phyloP scores from a whole-genome alignment of 2,113 vertebrate species.

The Chaetodon trifascialis region DNA sequence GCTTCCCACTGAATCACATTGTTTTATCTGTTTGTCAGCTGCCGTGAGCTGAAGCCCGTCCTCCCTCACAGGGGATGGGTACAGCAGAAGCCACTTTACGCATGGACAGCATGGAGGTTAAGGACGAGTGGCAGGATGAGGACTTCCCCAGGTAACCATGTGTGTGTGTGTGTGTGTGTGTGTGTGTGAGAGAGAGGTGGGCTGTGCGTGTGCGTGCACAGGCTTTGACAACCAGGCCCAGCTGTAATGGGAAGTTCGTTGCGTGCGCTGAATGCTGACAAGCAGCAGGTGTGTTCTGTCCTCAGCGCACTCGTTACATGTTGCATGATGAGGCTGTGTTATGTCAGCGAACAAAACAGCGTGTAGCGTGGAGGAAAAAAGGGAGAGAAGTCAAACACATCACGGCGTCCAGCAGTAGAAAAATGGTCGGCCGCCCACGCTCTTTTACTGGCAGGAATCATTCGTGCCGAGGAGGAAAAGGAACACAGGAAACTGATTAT shows the following conservation, averaged over 20 bases:
- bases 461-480: background rate
- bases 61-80: slow-evolving; percentile 70
- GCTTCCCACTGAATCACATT: background rate
- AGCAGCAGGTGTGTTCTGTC: slow-evolving; percentile 65
- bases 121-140: slow-evolving; percentile 98
- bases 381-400: slow-evolving; percentile 17
- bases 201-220: background rate
- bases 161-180: slow-evolving; percentile 5
- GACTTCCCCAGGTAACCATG: slow-evolving; percentile 91
- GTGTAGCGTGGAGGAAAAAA: background rate
- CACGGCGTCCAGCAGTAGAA: background rate
- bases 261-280: slow-evolving; percentile 25
- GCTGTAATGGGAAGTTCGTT: slow-evolving; percentile 24
- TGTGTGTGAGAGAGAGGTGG: no score
- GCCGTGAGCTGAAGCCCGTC: slow-evolving; percentile 64
- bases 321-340: slow-evolving; percentile 73
- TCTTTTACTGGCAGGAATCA: background rate
- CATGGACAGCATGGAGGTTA: slow-evolving; percentile 96
- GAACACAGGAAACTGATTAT: background rate
- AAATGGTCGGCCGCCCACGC: background rate
- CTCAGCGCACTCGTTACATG: slow-evolving; percentile 44
- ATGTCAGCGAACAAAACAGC: slow-evolving; percentile 32
- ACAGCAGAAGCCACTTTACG: slow-evolving; percentile 86
- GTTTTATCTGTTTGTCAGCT: slow-evolving; percentile 27
- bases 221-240: slow-evolving; percentile 13